A percentile compares a stretch with the other conserved stretches of the same genome.
These are phyloP conservation scores for Episyrphus balteatus DNA, from an alignment of 1,140 invertebrate genomes.

Conservation along the genomic window DNA sequence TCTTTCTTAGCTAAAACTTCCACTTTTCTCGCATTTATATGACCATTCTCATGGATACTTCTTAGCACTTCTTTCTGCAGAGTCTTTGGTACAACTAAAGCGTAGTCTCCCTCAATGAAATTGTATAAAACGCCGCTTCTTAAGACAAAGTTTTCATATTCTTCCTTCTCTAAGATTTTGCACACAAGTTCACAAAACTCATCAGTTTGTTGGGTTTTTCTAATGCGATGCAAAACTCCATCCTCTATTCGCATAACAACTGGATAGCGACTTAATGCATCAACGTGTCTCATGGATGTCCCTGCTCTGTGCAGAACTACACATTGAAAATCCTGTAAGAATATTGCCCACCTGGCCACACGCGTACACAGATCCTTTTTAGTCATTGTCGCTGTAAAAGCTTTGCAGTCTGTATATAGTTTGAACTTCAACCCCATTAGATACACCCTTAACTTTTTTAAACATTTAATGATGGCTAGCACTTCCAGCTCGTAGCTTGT, in stretches of 20 bases:
- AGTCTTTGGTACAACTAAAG: slow-evolving; percentile 21
- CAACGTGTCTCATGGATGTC: slow-evolving; percentile 22
- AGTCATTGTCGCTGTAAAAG: slow-evolving; percentile 6
- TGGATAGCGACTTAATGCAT: slow-evolving; percentile 19
- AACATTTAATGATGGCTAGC: neutral
- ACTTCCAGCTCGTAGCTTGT: neutral
- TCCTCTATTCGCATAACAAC: neutral
- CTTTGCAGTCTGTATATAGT: neutral
- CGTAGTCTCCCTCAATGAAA: slow-evolving; percentile 7
- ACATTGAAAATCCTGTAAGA: slow-evolving; percentile 16
- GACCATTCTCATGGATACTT: slow-evolving; percentile 26
- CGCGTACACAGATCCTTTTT: slow-evolving; percentile 14
- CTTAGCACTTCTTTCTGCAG: slow-evolving; percentile 23
- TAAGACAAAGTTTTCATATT: slow-evolving; percentile 7
- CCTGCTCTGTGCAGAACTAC: slow-evolving; percentile 13
- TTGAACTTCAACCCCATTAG: neutral
- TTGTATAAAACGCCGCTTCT: slow-evolving; percentile 19
- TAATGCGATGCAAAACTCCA: slow-evolving; percentile 4
- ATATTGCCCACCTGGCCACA: slow-evolving; percentile 16
- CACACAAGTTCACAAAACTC: neutral
- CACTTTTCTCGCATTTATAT: too few relatives aligned
- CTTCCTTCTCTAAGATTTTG: neutral
- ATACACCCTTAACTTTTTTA: neutral
- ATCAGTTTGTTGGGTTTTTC: slow-evolving; percentile 8
- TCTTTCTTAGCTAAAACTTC: slow-evolving; percentile 29